Percentiles rank a stretch among this genome's conserved stretches.
Conservation (phyloP, 1,140 invertebrate species). For the Drosophila ercepeae region DNA sequence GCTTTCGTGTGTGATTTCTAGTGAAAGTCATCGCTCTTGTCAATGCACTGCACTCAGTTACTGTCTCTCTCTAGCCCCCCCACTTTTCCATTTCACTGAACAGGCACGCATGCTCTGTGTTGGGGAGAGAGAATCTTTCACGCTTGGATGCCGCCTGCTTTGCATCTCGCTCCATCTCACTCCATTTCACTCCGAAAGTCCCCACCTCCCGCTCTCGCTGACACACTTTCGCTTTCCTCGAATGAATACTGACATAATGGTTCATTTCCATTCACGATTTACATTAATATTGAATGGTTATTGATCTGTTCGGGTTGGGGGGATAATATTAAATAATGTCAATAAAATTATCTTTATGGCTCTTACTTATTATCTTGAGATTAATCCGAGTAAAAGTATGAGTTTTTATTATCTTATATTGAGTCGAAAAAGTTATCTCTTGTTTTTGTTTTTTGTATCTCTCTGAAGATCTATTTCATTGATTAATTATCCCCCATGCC, state of each 20-base stretch:
- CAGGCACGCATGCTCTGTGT: constrained; percentile 63
- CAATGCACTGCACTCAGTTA: constrained; percentile 36
- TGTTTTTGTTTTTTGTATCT: no score
- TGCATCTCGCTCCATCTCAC: neutral
- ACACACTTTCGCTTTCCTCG: constrained; percentile 77
- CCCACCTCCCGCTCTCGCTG: constrained; percentile 33
- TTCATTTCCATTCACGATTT: constrained; percentile 34
- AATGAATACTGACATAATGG: constrained; percentile 70
- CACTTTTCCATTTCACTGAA: constrained; percentile 66
- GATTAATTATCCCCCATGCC: constrained; percentile 63
- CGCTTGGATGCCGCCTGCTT: constrained; percentile 38
- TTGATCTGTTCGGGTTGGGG: constrained; percentile 44
- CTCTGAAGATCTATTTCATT: constrained; percentile 66
- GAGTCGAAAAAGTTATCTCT: no score
- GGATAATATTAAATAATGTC: neutral
- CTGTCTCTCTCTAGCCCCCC: constrained; percentile 15
- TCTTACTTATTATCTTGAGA: neutral
- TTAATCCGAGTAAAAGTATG: no score
- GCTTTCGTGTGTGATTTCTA: constrained; percentile 55
- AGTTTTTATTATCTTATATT: no score
- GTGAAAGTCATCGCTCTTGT: constrained; percentile 73
- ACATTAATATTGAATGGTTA: constrained; percentile 78
- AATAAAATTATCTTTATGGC: neutral
- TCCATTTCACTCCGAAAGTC: constrained; percentile 1
- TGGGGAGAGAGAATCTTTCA: constrained; percentile 71